Conservation (phyloP, 1,140 invertebrate species). For the Diorhabda carinulata region DNA sequence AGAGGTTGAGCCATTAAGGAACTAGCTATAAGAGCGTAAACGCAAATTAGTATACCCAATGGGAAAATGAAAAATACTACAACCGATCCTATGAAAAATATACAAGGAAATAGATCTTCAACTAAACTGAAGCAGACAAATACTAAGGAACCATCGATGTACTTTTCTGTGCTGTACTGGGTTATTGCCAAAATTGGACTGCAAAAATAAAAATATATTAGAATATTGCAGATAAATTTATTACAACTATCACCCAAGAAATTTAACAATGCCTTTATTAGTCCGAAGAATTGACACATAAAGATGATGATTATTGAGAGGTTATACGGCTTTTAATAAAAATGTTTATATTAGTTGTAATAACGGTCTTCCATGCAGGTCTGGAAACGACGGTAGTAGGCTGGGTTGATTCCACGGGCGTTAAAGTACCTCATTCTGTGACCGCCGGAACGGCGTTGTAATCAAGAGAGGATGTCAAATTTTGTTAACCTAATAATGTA, state of each 20-base stretch:
- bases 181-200: conserved; percentile 77
- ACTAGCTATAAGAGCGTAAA: conserved; percentile 79
- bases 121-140: conserved; percentile 73
- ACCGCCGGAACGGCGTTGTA: too few relatives aligned
- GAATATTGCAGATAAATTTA: neutral
- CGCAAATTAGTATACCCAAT: conserved; percentile 69
- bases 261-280: too few relatives aligned
- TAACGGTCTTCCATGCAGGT: too few relatives aligned
- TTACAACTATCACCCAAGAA: conserved; percentile 1
- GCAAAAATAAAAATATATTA: conserved; percentile 44
- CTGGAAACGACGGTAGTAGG: too few relatives aligned
- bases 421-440: too few relatives aligned
- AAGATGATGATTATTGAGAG: too few relatives aligned
- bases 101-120: conserved; percentile 65
- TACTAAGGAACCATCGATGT: conserved; percentile 65
- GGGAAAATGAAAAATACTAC: conserved; percentile 81
- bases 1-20: conserved; percentile 75
- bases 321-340: too few relatives aligned
- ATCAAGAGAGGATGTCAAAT: too few relatives aligned
- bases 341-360: too few relatives aligned
- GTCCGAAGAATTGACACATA: too few relatives aligned
- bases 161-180: conserved; percentile 64
- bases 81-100: conserved; percentile 76
- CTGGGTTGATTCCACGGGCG: too few relatives aligned
- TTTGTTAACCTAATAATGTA: too few relatives aligned